Conservation (phyloP, 2,113 vertebrate species). For the Plectropomus leopardus region DNA sequence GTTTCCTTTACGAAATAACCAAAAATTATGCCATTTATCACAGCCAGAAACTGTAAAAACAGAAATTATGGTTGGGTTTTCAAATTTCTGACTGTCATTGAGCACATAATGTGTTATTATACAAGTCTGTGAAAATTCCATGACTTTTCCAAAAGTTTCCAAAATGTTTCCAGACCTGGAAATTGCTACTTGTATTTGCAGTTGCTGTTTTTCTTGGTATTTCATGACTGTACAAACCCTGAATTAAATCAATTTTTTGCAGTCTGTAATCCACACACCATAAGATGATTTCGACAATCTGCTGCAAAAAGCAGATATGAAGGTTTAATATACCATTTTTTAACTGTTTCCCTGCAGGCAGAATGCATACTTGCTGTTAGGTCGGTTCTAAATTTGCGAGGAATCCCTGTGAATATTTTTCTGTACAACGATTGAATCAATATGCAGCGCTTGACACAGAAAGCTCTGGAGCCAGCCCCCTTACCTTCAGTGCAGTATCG, state of each 20-base stretch:
- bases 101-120: no score
- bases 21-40: no score
- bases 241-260: slow-evolving; percentile 23
- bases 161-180: no score
- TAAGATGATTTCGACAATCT: slow-evolving; percentile 5
- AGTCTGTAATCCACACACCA: background rate
- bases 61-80: no score
- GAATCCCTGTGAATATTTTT: slow-evolving; percentile 41
- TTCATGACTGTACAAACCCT: no score
- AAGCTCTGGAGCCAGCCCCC: slow-evolving; percentile 61
- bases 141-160: no score
- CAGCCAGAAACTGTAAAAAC: no score
- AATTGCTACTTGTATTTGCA: no score
- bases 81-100: no score
- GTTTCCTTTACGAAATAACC: no score
- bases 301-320: background rate
- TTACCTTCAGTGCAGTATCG: slow-evolving; percentile 98
- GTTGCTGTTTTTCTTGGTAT: no score
- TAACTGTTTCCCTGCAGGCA: slow-evolving; percentile 9
- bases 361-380: slow-evolving; percentile 7
- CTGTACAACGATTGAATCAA: slow-evolving; percentile 60
- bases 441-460: slow-evolving; percentile 59
- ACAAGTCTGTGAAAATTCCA: no score
- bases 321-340: background rate
- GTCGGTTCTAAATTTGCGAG: slow-evolving; percentile 31